A percentile compares a stretch with the other conserved stretches of the same genome.
These are phyloP conservation scores for Lordiphosa collinella DNA, from an alignment of 1,140 invertebrate genomes.

Conservation along the genomic window DNA sequence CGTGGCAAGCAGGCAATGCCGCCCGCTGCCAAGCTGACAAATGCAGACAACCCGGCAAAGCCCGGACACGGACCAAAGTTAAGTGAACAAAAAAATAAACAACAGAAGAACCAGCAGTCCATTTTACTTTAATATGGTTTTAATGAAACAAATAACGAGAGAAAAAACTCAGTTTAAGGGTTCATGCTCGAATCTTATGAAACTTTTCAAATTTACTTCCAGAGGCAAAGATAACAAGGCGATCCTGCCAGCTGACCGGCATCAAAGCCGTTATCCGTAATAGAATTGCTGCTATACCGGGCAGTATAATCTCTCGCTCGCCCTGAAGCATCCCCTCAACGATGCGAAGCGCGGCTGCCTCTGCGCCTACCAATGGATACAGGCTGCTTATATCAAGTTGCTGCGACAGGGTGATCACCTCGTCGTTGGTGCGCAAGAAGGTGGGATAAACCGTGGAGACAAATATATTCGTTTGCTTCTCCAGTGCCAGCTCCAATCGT, in stretches of 20 bases:
- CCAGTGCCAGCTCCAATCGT: constrained; percentile 46
- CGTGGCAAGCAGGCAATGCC: constrained; percentile 14
- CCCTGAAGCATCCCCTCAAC: constrained; percentile 42
- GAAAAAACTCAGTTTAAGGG: constrained; percentile 7
- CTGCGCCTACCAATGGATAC: constrained; percentile 41
- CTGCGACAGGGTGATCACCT: constrained; percentile 6
- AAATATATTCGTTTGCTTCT: constrained; percentile 34
- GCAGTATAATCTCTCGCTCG: constrained; percentile 46
- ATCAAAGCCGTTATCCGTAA: constrained; percentile 14
- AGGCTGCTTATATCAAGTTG: neutral
- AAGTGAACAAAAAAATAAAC: constrained; percentile 16
- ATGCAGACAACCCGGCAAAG: constrained; percentile 35
- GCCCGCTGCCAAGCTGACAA: constrained; percentile 30
- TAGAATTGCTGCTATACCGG: neutral
- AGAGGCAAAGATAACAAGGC: neutral
- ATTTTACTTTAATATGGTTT: constrained; percentile 26
- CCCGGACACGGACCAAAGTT: constrained; percentile 1
- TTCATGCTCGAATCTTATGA: neutral
- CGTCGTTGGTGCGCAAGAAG: constrained; percentile 43
- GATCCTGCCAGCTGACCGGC: constrained; percentile 38
- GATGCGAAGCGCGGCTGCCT: constrained; percentile 25
- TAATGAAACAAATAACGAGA: constrained; percentile 13
- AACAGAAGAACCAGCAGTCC: constrained; percentile 14
- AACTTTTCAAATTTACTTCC: constrained; percentile 3
- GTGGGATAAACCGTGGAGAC: constrained; percentile 40